Base-by-base conservation (phyloP, 2,113 vertebrate genomes). In the Lagopus leucura region DNA sequence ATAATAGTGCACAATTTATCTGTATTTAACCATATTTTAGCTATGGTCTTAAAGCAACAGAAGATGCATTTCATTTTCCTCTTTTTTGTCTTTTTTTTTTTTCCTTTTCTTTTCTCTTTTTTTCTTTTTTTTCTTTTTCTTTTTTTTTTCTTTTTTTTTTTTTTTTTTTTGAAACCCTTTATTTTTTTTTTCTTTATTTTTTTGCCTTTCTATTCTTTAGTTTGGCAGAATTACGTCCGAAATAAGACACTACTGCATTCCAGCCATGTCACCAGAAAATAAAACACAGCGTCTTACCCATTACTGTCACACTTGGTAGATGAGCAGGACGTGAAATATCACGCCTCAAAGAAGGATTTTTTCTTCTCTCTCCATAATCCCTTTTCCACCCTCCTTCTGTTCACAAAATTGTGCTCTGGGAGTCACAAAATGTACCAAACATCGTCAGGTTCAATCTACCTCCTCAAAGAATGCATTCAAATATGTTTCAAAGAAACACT, bases 1-100 rank as follows among this genome's bases (percentile, higher is more conserved):
- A 96, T 96, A 98, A 98, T 97, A 98, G 98, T 98, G 98, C 98
- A 98, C 98, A 98, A 98, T 96, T 96, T 95, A 97, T 98, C 97
- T 97, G 98, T 97, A 98, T 96, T 96, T 96, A 97, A 98, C 97
- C 97, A 98, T 98, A 98, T 96, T 96, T 97, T 94, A 97, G 95
- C 94, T 98, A 98, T 97, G 96, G 96, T 97, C 96, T 97, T 96
- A 98, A 98, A 98, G 97, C 96, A 97, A 98, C 97, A 97, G 88
- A 96, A 97, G 96, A 97, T 95, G 91, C 87, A 1, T 10, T 75
- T 58, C 30, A 11, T 88, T 93, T 90, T 82, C 13, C 32, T 43
- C 58, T 76, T 60, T 79, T 88, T 95, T 89, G 91, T 95, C 84
- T 3, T 32, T 21, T 78, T 71, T 70, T 78, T 71, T 67, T 38